phyloP scores from a whole-genome alignment of 2,113 vertebrate species.

The Ia io region DNA sequence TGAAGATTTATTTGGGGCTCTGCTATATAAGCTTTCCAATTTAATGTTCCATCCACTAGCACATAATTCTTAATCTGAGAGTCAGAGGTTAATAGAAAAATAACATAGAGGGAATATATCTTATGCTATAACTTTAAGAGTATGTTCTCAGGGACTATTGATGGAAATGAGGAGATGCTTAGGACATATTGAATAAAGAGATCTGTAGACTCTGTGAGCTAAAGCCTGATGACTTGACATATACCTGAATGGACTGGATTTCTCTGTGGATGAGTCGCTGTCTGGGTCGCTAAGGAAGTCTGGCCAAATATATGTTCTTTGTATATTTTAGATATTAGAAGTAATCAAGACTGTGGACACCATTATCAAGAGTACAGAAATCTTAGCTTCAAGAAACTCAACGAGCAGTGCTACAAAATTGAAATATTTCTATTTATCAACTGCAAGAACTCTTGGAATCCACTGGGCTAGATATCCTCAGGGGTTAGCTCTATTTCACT shows the following conservation, averaged over 20 bases:
- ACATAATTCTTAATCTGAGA: constrained; percentile 46
- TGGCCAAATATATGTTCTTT: background rate
- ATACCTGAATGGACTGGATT: background rate
- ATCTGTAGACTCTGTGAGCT: background rate
- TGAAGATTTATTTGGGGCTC: constrained; percentile 43
- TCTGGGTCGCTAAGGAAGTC: background rate
- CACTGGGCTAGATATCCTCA: background rate
- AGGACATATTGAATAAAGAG: background rate
- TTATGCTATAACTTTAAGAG: background rate
- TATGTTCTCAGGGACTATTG: constrained; percentile 43
- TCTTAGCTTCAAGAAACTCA: background rate
- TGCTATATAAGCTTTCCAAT: constrained; percentile 6
- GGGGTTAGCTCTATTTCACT: background rate
- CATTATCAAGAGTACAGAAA: background rate
- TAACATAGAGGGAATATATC: background rate
- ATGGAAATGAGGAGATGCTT: background rate
- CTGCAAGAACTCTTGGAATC: background rate
- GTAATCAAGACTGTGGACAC: background rate
- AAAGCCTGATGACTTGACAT: background rate
- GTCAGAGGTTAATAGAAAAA: constrained; percentile 52
- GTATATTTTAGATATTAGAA: background rate
- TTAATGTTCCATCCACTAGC: constrained; percentile 3
- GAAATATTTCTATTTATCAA: background rate
- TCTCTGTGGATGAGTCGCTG: background rate
- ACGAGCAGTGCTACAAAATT: background rate